Evolutionary conservation across 2,113 vertebrate genomes (phyloP).

Genomic region (Aramus guarauna): DNA sequence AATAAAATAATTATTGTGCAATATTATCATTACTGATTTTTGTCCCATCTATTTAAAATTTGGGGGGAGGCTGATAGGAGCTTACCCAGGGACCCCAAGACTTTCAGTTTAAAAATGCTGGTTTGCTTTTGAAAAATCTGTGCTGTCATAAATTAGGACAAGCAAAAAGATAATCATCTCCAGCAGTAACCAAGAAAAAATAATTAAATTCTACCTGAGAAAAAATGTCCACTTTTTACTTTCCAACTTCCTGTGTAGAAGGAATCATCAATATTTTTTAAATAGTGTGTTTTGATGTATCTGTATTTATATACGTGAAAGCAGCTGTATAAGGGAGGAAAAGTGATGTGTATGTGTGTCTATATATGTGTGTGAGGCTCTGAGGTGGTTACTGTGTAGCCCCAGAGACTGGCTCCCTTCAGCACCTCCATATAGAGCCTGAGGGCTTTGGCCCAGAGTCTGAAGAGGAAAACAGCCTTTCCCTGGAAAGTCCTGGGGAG

Average conservation of each 20-base stretch:
- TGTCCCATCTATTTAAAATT: background rate
- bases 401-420: background rate
- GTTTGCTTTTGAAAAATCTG: background rate
- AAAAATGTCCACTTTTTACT: background rate
- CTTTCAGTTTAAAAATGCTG: background rate
- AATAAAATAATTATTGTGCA: background rate
- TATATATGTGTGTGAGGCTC: background rate
- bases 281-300: background rate
- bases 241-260: background rate
- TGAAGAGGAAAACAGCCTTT: background rate
- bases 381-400: background rate
- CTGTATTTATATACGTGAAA: background rate
- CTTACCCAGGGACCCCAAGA: background rate
- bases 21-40: background rate
- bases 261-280: background rate
- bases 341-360: rapidly evolving
- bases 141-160: background rate
- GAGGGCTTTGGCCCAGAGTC: background rate
- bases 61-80: background rate
- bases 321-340: background rate
- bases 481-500: background rate
- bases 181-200: background rate
- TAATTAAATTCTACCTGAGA: background rate
- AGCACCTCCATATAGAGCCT: too few species aligned
- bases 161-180: background rate